Percentiles rank a stretch among this genome's conserved stretches.
These are phyloP conservation scores for Pampusana beccarii DNA, from an alignment of 2,113 vertebrate species.

Conservation along the genomic window DNA sequence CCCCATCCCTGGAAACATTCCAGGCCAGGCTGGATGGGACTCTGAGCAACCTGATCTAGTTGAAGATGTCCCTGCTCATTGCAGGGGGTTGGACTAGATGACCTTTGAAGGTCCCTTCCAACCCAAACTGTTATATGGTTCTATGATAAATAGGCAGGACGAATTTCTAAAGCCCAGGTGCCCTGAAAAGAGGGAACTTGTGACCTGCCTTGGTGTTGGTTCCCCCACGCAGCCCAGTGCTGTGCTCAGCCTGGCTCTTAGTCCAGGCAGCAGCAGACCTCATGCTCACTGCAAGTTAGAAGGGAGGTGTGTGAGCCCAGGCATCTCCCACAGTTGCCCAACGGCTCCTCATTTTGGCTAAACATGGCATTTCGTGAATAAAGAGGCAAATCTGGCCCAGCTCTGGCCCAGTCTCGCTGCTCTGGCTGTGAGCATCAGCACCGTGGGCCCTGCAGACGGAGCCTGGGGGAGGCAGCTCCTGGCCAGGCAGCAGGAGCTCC, in stretches of 20 bases:
- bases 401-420: not conserved
- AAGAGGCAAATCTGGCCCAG: not conserved
- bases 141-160: not conserved
- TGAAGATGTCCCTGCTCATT: too few species aligned
- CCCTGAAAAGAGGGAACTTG: not conserved
- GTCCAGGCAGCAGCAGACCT: not conserved
- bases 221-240: rapidly evolving
- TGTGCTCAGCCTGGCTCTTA: not conserved
- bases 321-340: not conserved
- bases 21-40: too few species aligned
- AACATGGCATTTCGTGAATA: not conserved
- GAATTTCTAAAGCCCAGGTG: not conserved
- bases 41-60: too few species aligned
- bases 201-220: not conserved
- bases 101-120: too few species aligned
- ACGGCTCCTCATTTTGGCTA: rapidly evolving
- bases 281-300: not conserved
- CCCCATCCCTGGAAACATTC: too few species aligned
- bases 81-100: too few species aligned
- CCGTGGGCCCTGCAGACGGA: rapidly evolving
- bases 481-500: not conserved
- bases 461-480: not conserved
- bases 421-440: not conserved
- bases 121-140: too few species aligned
- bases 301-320: not conserved